A percentile compares a stretch with the other conserved stretches of the same genome.
These are phyloP conservation scores for Pristionchus arcanus DNA, from an alignment of 2,888 invertebrate species.

Conservation along the genomic window DNA sequence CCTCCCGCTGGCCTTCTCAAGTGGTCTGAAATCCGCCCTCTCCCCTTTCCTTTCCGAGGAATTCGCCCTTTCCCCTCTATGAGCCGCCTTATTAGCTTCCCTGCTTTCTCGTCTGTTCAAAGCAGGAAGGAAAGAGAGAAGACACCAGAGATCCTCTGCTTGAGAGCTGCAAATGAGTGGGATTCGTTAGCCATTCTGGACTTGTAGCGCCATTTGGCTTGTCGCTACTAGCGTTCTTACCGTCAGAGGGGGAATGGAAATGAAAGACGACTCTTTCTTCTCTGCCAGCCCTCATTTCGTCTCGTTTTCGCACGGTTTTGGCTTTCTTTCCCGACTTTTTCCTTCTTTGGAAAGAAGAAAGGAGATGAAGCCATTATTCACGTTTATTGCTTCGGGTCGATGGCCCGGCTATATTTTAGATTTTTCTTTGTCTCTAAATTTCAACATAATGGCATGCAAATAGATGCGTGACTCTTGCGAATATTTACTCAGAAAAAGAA, in stretches of 20 bases:
- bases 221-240: not conserved
- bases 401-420: not conserved
- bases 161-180: not conserved
- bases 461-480: not conserved
- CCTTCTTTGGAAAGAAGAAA: not conserved
- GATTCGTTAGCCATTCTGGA: not conserved
- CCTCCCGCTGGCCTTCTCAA: not conserved
- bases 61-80: not conserved
- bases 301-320: conserved; percentile 26
- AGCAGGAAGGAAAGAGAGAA: not conserved
- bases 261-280: conserved; percentile 17
- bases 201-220: not conserved
- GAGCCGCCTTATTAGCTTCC: conserved; percentile 7
- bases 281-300: not conserved
- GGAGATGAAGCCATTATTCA: conserved; percentile 3
- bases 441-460: not conserved
- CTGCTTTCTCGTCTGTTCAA: not conserved
- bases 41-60: not conserved
- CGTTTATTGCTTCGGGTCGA: not conserved
- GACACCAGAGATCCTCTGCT: not conserved
- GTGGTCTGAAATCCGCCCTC: not conserved
- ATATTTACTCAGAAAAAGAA: not conserved
- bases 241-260: not conserved
- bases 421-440: not conserved
- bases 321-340: not conserved